Evolutionary conservation across 2,797 vertebrate species (phyloP).

Genomic region (Cryptoprocta ferox): DNA sequence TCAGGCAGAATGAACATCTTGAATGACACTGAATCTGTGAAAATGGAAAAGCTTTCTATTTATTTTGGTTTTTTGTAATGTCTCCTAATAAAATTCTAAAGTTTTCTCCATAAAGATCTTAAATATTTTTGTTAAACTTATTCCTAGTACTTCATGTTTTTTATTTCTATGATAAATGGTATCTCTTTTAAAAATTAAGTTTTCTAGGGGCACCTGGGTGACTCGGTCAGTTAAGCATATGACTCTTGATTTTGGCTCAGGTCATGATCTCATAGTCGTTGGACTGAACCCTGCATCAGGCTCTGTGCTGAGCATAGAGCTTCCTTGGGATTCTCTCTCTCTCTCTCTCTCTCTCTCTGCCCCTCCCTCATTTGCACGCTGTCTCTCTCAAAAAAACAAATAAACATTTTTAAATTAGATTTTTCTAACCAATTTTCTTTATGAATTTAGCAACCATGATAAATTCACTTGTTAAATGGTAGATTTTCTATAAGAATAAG

Average conservation of each 20-base stretch:
- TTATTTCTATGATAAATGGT: background rate
- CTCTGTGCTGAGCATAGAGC: too few species aligned
- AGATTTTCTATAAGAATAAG: constrained; percentile 15
- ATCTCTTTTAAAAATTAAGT: background rate
- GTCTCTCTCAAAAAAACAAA: too few species aligned
- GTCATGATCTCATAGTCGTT: too few species aligned
- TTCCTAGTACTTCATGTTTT: background rate
- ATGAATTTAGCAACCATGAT: background rate
- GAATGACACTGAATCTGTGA: background rate
- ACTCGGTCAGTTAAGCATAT: too few species aligned
- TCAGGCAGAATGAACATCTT: constrained; percentile 11
- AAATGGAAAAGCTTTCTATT: background rate
- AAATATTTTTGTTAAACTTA: background rate
- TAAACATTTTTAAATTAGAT: background rate
- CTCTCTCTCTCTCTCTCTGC: too few species aligned
- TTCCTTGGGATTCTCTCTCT: too few species aligned
- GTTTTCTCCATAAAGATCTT: constrained; percentile 31
- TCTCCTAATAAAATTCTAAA: constrained; percentile 34
- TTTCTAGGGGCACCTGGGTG: too few species aligned
- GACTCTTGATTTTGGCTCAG: too few species aligned
- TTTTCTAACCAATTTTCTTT: constrained; percentile 46
- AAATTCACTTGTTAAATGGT: constrained; percentile 40
- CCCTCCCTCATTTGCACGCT: too few species aligned
- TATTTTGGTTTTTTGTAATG: constrained; percentile 28
- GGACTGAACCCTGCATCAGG: too few species aligned